Evolutionary conservation across 2,888 invertebrate species (phyloP).

Genomic region (Andrena bicolor): DNA sequence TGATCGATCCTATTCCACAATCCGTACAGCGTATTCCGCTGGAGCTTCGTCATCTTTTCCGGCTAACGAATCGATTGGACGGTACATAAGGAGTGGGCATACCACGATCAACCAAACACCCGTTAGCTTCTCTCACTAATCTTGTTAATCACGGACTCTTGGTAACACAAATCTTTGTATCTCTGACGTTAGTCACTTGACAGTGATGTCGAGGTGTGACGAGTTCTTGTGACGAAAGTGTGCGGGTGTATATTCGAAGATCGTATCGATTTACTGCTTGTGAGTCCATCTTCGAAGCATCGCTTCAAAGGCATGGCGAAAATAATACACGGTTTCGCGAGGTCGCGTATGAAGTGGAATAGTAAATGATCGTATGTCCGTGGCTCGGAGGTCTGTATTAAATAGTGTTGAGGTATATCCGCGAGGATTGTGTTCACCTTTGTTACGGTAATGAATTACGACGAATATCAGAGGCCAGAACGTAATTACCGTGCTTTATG

Average conservation of each 20-base stretch:
- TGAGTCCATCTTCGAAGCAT: background rate
- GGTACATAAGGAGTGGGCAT: background rate
- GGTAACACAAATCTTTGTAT: constrained; percentile 6
- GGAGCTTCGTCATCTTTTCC: constrained; percentile 3
- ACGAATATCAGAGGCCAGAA: constrained; percentile 4
- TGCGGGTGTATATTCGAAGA: background rate
- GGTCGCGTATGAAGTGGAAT: background rate
- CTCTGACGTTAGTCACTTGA: constrained; percentile 40
- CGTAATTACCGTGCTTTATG: constrained; percentile 1
- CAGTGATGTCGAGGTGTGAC: constrained; percentile 2
- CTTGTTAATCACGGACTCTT: constrained; percentile 29
- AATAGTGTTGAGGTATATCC: constrained; percentile 8
- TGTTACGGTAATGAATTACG: constrained; percentile 15
- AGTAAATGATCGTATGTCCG: background rate
- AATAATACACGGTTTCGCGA: background rate
- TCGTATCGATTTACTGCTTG: background rate
- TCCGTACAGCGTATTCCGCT: background rate
- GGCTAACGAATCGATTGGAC: background rate
- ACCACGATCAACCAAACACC: constrained; percentile 11
- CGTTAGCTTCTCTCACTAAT: constrained; percentile 14
- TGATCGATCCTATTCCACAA: background rate
- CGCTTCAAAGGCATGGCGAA: background rate
- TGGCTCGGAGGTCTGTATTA: background rate
- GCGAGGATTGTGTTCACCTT: constrained; percentile 5
- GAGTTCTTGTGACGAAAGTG: background rate